Evolutionary conservation across 2,888 invertebrate genomes (phyloP).

Genomic region (Monochamus alternatus): DNA sequence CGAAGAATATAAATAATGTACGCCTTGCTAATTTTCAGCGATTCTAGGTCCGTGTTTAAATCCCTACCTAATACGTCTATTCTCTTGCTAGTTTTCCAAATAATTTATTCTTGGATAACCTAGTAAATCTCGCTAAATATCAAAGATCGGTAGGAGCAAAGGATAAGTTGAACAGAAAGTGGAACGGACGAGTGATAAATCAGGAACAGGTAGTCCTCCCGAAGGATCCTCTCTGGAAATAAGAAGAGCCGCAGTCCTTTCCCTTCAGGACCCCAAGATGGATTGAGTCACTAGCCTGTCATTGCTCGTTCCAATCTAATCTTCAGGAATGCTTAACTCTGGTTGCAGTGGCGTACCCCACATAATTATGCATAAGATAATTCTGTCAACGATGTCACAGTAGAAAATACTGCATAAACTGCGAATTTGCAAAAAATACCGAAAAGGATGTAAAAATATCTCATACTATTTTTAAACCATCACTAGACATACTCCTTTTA

Average conservation of each 20-base stretch:
- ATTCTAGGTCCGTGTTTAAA: slow-evolving; percentile 51
- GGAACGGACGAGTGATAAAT: slow-evolving; percentile 71
- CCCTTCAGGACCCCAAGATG: slow-evolving; percentile 67
- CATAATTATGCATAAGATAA: neutral
- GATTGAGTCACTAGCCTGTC: slow-evolving; percentile 66
- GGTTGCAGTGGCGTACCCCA: slow-evolving; percentile 12
- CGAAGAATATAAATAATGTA: slow-evolving; percentile 26
- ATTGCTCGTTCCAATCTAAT: slow-evolving; percentile 64
- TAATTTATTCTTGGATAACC: slow-evolving; percentile 68
- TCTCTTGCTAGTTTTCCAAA: slow-evolving; percentile 55
- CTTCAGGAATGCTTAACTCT: slow-evolving; percentile 55
- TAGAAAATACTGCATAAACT: neutral
- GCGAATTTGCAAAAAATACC: too few species aligned
- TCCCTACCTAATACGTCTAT: slow-evolving; percentile 50
- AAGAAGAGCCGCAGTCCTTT: slow-evolving; percentile 66
- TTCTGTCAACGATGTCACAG: too few species aligned
- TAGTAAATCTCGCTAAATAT: slow-evolving; percentile 70
- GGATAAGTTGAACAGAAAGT: slow-evolving; percentile 69
- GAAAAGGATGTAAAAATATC: too few species aligned
- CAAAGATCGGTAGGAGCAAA: slow-evolving; percentile 68
- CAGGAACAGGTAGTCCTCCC: slow-evolving; percentile 70
- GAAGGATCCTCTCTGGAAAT: slow-evolving; percentile 67
- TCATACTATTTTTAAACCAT: too few species aligned
- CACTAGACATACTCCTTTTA: too few species aligned
- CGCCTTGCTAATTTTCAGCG: slow-evolving; percentile 42